Conservation (phyloP, 2,113 vertebrate species). For the Gambusia affinis region DNA sequence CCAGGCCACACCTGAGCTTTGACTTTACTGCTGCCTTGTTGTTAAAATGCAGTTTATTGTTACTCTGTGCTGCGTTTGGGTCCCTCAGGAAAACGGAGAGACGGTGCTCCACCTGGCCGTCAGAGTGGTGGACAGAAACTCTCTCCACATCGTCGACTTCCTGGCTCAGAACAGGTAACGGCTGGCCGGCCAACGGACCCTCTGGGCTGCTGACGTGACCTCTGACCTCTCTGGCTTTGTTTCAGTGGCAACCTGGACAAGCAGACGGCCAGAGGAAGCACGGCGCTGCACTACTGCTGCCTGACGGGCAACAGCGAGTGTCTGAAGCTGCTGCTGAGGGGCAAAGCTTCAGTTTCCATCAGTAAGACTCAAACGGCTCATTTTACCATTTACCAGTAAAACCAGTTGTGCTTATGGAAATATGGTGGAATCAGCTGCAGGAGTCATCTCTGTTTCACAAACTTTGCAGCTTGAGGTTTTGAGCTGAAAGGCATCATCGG, state of each 20-base stretch:
- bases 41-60: no score
- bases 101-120: constrained; percentile 94
- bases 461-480: no score
- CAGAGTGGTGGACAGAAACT: constrained; percentile 92
- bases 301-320: constrained; percentile 94
- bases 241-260: constrained; percentile 90
- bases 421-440: not conserved
- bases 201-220: not conserved
- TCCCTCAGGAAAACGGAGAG: constrained; percentile 89
- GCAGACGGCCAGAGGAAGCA: constrained; percentile 90
- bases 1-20: no score
- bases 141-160: constrained; percentile 96
- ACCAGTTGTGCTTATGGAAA: not conserved
- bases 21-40: no score
- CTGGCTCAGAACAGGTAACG: constrained; percentile 93
- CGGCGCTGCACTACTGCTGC: constrained; percentile 96
- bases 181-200: no score
- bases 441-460: not conserved
- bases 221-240: constrained; percentile 12
- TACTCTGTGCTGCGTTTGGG: not conserved
- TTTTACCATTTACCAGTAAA: not conserved
- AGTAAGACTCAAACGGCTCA: constrained; percentile 73
- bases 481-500: no score
- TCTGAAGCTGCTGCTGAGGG: constrained; percentile 94
- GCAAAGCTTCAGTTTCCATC: constrained; percentile 89